These are phyloP conservation scores for Sisyra terminalis DNA, from an alignment of 2,888 invertebrate species.

Conservation along the genomic window DNA sequence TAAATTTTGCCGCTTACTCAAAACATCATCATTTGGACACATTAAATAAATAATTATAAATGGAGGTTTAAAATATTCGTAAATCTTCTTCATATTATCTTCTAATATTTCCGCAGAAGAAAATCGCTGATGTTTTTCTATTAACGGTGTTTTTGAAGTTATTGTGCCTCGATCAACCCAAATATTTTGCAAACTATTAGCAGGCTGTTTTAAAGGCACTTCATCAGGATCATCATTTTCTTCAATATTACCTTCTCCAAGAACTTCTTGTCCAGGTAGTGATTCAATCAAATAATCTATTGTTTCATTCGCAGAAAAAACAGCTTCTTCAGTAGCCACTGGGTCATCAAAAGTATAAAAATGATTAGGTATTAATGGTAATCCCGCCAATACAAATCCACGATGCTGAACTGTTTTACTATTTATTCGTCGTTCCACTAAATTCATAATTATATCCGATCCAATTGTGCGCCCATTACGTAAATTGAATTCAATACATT, in stretches of 20 bases:
- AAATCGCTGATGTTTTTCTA: slow-evolving; percentile 9
- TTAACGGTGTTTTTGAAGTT: slow-evolving; percentile 19
- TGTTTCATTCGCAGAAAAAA: slow-evolving; percentile 24
- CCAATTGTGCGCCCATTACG: slow-evolving; percentile 32
- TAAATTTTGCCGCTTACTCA: slow-evolving; percentile 21
- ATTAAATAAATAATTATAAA: slow-evolving; percentile 36
- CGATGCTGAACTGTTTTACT: slow-evolving; percentile 34
- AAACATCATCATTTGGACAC: slow-evolving; percentile 35
- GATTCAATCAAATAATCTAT: slow-evolving; percentile 22
- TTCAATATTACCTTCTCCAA: slow-evolving; percentile 10
- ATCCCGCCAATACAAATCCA: slow-evolving; percentile 47
- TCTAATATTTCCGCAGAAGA: slow-evolving; percentile 18
- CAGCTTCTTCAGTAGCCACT: slow-evolving; percentile 23
- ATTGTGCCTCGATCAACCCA: slow-evolving; percentile 24
- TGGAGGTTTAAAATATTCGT: slow-evolving; percentile 19
- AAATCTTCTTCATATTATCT: slow-evolving; percentile 22
- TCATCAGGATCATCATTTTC: slow-evolving; percentile 22
- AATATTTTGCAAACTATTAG: slow-evolving; percentile 18
- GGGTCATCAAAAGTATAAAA: slow-evolving; percentile 23
- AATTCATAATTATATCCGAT: slow-evolving; percentile 30
- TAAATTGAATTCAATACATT: slow-evolving; percentile 39
- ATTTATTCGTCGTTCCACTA: slow-evolving; percentile 33
- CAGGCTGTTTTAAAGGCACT: slow-evolving; percentile 20
- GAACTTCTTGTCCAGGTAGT: slow-evolving; percentile 12
- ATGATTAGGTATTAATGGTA: slow-evolving; percentile 39